phyloP scores from a whole-genome alignment of 2,113 vertebrate species.

The Ciconia boyciana region DNA sequence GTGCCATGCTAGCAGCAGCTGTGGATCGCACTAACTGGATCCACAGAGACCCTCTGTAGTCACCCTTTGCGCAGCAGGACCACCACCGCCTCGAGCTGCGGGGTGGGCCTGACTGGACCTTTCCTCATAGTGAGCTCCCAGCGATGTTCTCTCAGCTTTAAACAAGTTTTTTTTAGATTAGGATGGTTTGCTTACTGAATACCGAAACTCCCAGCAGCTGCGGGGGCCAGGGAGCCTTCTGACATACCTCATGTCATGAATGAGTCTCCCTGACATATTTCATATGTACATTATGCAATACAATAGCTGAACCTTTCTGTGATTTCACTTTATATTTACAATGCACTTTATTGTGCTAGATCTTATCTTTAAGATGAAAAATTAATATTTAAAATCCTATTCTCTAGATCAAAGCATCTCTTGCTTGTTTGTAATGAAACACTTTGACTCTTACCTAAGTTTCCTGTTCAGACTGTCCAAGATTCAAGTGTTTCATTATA shows the following conservation, averaged over 20 bases:
- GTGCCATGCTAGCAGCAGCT: neutral
- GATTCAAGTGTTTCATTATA: slow-evolving; percentile 48
- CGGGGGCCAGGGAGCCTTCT: neutral
- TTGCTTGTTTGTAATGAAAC: neutral
- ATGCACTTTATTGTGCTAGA: neutral
- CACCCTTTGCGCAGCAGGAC: neutral
- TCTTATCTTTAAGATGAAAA: slow-evolving; percentile 2
- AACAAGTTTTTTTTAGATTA: neutral
- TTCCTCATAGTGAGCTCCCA: neutral
- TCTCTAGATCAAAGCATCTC: slow-evolving; percentile 19
- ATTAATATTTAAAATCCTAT: neutral
- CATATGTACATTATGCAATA: neutral
- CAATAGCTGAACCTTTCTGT: neutral
- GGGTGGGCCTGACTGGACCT: neutral
- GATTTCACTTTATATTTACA: neutral
- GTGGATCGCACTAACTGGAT: neutral
- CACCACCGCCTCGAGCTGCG: neutral
- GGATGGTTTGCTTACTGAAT: neutral
- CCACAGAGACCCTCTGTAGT: neutral
- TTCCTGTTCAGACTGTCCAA: slow-evolving; percentile 11
- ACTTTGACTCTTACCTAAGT: slow-evolving; percentile 29
- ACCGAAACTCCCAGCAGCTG: neutral
- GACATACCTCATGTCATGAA: neutral
- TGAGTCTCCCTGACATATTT: neutral
- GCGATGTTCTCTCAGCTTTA: neutral